Base-by-base conservation (phyloP, 2,113 vertebrate genomes). In the Odocoileus virginianus region DNA sequence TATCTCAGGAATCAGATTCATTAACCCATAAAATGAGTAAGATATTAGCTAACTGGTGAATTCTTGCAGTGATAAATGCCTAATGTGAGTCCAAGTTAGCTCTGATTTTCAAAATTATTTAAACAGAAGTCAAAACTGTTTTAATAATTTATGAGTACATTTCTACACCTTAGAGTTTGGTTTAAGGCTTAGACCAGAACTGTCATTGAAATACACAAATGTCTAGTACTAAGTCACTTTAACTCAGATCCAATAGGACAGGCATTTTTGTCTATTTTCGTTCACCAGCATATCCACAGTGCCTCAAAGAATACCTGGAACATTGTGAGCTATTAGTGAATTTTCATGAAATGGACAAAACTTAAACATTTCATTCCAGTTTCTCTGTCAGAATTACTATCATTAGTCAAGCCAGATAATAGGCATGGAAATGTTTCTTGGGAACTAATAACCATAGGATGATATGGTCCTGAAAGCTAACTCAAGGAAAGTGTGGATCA, bases 21-120 rank as follows among this genome's bases (percentile, higher is more conserved):
- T 91, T 96, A 67, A 92, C 57, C n/a, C 11, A n/a, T 43, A 86
- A 94, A 97, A 95, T 94, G 54, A 92, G 47, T 67, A 87, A 95
- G 30, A 91, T 82, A 9, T 92, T 76, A 97, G 67, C 23, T 92
- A 92, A 86, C 71, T 81, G 52, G 43, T 1, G 28, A 76, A 74
- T 94, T 87, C 89, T 97, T 94, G 25, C 58, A 82, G 47, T 61
- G 64, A 95, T 79, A 94, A 95, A 89, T 94, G n/a, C 89, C 52
- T 97, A 89, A 81, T 84, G 43, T 74, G 81, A 94, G 6, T 79
- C 33, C 61, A 96, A 45, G 23, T 60, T 67, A 95, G 33, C 45
- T 88, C 47, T 94, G 79, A 93, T 96, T 95, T 97, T 96, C 71
- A 67, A 88, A 93, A 87, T 79, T 61, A 86, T 90, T 95, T 97